phyloP scores from a whole-genome alignment of 2,888 invertebrate species.

The Chymomyza amoena region DNA sequence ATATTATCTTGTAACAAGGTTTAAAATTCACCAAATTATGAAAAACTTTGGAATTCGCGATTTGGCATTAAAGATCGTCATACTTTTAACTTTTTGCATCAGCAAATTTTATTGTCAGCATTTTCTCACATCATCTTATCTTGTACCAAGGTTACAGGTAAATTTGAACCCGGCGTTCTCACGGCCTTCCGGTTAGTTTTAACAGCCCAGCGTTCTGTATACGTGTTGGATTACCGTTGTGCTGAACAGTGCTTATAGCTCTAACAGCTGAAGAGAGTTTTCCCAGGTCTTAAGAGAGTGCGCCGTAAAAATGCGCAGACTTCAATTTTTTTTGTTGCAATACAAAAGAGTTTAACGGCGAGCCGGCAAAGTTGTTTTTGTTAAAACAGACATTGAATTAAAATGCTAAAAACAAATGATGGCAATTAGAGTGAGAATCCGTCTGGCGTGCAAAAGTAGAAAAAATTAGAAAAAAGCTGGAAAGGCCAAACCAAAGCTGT shows the following conservation, averaged over 20 bases:
- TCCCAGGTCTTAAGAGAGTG: not conserved
- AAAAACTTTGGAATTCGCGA: too few relatives aligned
- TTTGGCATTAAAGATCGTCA: too few relatives aligned
- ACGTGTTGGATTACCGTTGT: not conserved
- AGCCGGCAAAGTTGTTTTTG: conserved; percentile 31
- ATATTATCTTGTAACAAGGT: too few relatives aligned
- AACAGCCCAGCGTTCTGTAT: not conserved
- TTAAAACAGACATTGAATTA: conserved; percentile 18
- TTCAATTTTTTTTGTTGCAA: not conserved
- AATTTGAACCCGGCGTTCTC: not conserved
- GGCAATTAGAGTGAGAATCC: conserved; percentile 57
- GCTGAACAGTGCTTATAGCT: not conserved
- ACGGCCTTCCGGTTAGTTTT: not conserved
- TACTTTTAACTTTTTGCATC: not conserved
- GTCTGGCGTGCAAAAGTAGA: conserved; percentile 20
- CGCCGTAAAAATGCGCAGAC: not conserved
- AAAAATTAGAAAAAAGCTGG: not conserved
- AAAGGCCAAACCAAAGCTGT: conserved; percentile 1
- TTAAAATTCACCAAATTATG: too few relatives aligned
- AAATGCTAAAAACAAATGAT: conserved; percentile 48
- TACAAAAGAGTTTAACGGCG: conserved; percentile 59
- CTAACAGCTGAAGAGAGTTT: not conserved
- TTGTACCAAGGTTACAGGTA: not conserved
- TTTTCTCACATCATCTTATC: not conserved
- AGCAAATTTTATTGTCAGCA: not conserved